phyloP scores from a whole-genome alignment of 2,113 vertebrate genomes.

The Miniopterus natalensis region DNA sequence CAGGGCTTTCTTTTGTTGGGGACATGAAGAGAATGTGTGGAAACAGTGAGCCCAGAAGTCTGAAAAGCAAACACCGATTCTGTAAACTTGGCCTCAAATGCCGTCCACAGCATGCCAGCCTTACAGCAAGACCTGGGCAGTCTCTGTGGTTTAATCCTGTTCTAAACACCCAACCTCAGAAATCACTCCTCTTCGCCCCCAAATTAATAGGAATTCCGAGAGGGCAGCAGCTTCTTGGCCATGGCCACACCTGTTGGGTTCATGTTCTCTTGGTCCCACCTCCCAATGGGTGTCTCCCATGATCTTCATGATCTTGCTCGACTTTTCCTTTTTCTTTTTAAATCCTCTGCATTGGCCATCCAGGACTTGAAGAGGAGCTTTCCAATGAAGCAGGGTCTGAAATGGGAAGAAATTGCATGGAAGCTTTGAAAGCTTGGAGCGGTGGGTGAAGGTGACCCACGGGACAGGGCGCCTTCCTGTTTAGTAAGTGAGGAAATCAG shows the following conservation, averaged over 20 bases:
- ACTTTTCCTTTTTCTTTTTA: conserved; percentile 18
- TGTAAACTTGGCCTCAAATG: not conserved
- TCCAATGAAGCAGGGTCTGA: not conserved
- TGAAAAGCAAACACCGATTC: not conserved
- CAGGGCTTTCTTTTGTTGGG: not conserved
- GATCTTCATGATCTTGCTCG: not conserved
- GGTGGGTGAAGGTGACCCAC: not conserved
- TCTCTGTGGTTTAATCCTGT: not conserved
- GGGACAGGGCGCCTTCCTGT: not conserved
- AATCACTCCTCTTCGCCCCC: not conserved
- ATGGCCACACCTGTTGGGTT: accelerated
- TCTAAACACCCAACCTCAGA: not conserved
- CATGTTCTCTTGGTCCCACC: not conserved
- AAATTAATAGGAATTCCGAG: not conserved
- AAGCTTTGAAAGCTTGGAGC: not conserved
- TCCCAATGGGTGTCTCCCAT: not conserved
- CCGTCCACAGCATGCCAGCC: not conserved
- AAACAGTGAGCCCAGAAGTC: not conserved
- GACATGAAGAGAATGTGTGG: not conserved
- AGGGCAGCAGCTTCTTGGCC: not conserved
- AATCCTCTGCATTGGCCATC: not conserved
- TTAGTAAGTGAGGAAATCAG: not conserved
- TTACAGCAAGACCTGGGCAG: not conserved
- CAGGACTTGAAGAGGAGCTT: not conserved
- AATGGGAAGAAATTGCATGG: not conserved